Evolutionary conservation across 2,113 vertebrate species (phyloP), one percentile per base, ranked within the genome.

Genomic region (Caranx ignobilis): DNA sequence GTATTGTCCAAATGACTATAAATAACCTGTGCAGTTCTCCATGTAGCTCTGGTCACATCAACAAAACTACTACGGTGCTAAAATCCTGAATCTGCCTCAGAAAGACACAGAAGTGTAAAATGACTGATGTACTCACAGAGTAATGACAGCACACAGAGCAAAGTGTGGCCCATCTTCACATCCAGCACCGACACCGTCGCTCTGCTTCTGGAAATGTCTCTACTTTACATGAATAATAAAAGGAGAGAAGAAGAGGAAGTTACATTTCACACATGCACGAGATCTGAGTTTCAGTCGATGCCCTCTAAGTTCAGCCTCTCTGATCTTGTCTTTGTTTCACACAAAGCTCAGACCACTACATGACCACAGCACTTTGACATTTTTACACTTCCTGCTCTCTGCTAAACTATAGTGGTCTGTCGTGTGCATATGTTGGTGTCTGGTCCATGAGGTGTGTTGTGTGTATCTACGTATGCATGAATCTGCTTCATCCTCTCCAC

Each of bases 91-190:
- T 52, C 48, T 52, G 48, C 48, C 1, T 52, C 48, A n/a, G 48
- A 52, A n/a, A 52, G 19, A 8, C 18, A 52, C 6, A 52, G 18
- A n/a, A 8, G 2, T n/a, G 6, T 2, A 52, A 52, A 52, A n/a
- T 52, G 10, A 52, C 6, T n/a, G 10, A 73, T 19, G 4, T 67
- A 77, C 75, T 83, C 10, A 83, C 1, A 68, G 48, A 68, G 0
- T 0, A 67, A 32, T 3, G 8, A 2, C 32, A 61, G 62, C n/a
- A 4, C 54, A 45, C 19, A 61, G 4, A 64, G 2, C 2, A 35
- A 48, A 67, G 47, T 11, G 37, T 21, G 37, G 10, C 64, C 13
- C 63, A 75, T 81, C 37, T 8, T 74, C 11, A 55, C 6, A 37
- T 55, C 0, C 37, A 55, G 6, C 48, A 6, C 45, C 15, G 45